Base-by-base conservation (phyloP, 2,888 invertebrate species). In the Cenopis cana region DNA sequence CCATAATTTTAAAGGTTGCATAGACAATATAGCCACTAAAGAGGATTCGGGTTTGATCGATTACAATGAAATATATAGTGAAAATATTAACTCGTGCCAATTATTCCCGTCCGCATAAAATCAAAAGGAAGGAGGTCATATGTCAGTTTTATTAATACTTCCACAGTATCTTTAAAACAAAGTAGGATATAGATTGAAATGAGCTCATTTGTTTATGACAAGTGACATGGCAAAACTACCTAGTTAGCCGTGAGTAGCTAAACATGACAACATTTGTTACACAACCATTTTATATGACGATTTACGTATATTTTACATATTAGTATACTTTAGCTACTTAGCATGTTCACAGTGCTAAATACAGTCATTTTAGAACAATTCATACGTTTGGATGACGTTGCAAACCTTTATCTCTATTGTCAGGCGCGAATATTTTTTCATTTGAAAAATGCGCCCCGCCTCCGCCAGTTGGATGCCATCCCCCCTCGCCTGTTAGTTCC, bases 1-100 rank as follows among this genome's bases (percentile, higher is more conserved):
- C 5, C 84, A 93, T 71, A 94, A 95, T 74, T 95, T 95, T 79
- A 94, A 93, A 82, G 95, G 95, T 71, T 95, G 95, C 79, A 91
- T 95, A 74, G 94, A 94, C 81, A 93, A 94, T 75, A 94, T 95
- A 79, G 91, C 94, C 60, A 94, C 88, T 0, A 81, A 78, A 55
- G 85, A 87, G 68, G 78, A 83, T 5, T 80, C 78, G 11, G 85
- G 82, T 66, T 72, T 91, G 24, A 85, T 82, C 0, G 86, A 91
- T 76, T 93, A 85, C 73, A 85, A 87, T 2, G 87, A 87, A 72
- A 77, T 93, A 36, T 91, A 91, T 78, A 91, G 91, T 76, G 93
- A 93, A 82, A 93, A 93, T 75, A 76, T 93, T 50, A 87, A 85
- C 75, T 89, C 90, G 82, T 93, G 93, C 87, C 93, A 91, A 89